These are phyloP conservation scores for Cantharis flavilabris DNA, from an alignment of 2,888 invertebrate genomes.

Conservation along the genomic window DNA sequence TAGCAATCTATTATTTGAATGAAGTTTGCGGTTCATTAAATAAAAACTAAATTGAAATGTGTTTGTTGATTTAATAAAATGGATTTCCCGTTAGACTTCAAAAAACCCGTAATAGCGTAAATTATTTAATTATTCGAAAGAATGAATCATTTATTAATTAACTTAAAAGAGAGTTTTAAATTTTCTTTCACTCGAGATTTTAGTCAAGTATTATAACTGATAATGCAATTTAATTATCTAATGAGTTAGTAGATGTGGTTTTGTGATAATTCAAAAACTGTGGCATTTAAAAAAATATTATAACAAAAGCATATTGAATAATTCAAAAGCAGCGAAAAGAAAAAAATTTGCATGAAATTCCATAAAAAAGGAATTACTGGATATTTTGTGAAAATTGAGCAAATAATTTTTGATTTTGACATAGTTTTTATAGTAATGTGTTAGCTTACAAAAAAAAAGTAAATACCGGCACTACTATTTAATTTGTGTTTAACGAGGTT, in stretches of 20 bases:
- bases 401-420: neutral
- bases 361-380: no score
- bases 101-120: neutral
- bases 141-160: neutral
- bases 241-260: no score
- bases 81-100: neutral
- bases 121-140: neutral
- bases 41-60: neutral
- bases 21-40: neutral
- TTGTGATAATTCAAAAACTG: no score
- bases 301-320: no score
- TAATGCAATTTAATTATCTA: no score
- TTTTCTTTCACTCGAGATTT: neutral
- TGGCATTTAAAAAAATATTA: no score
- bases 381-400: no score
- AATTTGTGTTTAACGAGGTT: neutral
- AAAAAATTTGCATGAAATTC: no score
- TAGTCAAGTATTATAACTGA: neutral
- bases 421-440: neutral
- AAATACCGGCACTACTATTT: neutral
- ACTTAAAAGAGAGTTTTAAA: neutral
- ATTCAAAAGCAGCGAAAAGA: no score
- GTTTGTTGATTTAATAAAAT: neutral
- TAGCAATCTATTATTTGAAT: neutral
- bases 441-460: neutral